These are phyloP conservation scores for Triplophysa tibetana DNA, from an alignment of 2,113 vertebrate species.

Conservation along the genomic window DNA sequence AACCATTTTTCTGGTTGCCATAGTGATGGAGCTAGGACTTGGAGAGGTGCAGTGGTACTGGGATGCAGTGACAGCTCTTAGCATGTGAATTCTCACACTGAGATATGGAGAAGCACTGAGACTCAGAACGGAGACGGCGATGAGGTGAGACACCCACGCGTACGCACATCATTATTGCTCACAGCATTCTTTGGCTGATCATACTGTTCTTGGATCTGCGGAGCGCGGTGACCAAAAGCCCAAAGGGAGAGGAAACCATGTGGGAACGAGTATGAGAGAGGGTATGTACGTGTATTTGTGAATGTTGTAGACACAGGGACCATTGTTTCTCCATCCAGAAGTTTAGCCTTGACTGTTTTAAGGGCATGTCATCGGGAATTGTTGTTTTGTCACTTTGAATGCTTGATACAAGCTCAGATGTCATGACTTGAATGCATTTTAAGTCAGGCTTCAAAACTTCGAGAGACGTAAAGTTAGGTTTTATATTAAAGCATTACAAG, in stretches of 20 bases:
- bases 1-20: slow-evolving; percentile 60
- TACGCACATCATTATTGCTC: slow-evolving; percentile 36
- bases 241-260: slow-evolving; percentile 5
- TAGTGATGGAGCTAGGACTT: slow-evolving; percentile 55
- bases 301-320: neutral
- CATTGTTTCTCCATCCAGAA: neutral
- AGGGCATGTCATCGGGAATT: too few species aligned
- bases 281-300: neutral
- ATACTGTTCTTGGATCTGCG: slow-evolving; percentile 31
- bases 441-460: neutral
- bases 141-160: slow-evolving; percentile 53
- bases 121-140: slow-evolving; percentile 43
- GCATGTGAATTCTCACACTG: slow-evolving; percentile 58
- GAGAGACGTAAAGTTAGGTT: neutral
- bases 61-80: slow-evolving; percentile 60
- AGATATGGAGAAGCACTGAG: slow-evolving; percentile 53
- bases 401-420: neutral
- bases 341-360: neutral
- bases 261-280: neutral
- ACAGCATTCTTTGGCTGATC: slow-evolving; percentile 31
- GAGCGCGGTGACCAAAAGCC: slow-evolving; percentile 13
- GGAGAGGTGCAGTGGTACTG: slow-evolving; percentile 56
- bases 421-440: neutral
- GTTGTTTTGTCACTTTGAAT: neutral
- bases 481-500: too few species aligned